phyloP scores from a whole-genome alignment of 2,113 vertebrate species.

The Hassar affinis region DNA sequence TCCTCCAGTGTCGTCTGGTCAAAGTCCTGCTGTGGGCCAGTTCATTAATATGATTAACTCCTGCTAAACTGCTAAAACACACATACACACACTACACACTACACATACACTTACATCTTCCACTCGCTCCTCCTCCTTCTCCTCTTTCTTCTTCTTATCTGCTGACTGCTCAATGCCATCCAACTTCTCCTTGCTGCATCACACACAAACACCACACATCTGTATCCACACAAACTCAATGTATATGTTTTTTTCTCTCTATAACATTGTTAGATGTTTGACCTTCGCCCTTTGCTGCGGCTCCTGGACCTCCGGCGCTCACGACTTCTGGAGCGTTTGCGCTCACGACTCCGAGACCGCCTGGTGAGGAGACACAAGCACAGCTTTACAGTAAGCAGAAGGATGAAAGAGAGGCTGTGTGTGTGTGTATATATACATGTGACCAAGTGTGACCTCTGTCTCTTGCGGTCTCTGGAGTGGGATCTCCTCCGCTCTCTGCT shows the following conservation, averaged over 20 bases:
- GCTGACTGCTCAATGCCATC: conserved; percentile 79
- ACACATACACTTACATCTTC: conserved; percentile 81
- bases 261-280: conserved; percentile 46
- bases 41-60: not conserved
- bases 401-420: too few relatives aligned
- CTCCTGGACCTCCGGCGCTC: conserved; percentile 84
- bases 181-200: conserved; percentile 87
- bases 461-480: conserved; percentile 89
- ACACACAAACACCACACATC: conserved; percentile 59
- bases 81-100: too few relatives aligned
- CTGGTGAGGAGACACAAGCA: conserved; percentile 60
- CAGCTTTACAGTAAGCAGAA: not conserved
- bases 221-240: not conserved
- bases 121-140: conserved; percentile 94
- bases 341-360: conserved; percentile 83
- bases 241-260: not conserved
- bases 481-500: conserved; percentile 91
- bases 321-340: conserved; percentile 85
- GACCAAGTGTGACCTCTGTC: conserved; percentile 74
- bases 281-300: conserved; percentile 82
- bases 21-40: conserved; percentile 80
- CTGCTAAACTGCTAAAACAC: not conserved
- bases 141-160: conserved; percentile 97
- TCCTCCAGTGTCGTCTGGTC: conserved; percentile 98
- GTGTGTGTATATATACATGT: not conserved